Evolutionary conservation across 37 sponge, comb jelly and placozoan species (phyloP).

Genomic region (Chondrilla cf. caribensis): DNA sequence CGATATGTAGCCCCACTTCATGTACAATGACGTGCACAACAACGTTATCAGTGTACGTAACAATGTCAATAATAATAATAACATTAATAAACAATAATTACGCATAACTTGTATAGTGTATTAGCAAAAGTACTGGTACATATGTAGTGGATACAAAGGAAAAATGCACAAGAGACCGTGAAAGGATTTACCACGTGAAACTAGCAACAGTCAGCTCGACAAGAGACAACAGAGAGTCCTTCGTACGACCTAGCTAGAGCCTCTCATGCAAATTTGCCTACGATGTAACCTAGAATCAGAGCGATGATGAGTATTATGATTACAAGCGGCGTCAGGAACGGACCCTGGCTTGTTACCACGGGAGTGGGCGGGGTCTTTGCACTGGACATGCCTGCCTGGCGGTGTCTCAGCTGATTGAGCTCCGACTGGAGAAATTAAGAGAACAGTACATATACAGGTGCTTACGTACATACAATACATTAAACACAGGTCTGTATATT

Average conservation of each 20-base stretch:
- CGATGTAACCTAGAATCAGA: constrained; percentile 65
- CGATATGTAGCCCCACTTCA: too few species aligned
- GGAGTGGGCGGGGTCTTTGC: constrained; percentile 11
- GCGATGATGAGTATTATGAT: constrained; percentile 66
- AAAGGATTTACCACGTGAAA: too few species aligned
- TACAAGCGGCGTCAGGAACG: constrained; percentile 22
- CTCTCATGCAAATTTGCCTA: constrained; percentile 28
- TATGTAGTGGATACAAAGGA: too few species aligned
- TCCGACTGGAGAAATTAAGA: constrained; percentile 42
- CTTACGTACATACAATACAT: too few species aligned
- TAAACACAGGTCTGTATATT: too few species aligned
- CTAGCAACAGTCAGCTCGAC: too few species aligned
- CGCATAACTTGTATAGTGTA: too few species aligned
- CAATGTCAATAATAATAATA: constrained; percentile 1
- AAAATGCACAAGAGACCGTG: too few species aligned
- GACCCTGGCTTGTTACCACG: background rate
- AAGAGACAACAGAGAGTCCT: too few species aligned
- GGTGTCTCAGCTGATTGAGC: constrained; percentile 44
- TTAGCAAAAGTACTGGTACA: too few species aligned
- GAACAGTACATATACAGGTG: too few species aligned
- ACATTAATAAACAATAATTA: background rate
- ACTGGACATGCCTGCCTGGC: constrained; percentile 10
- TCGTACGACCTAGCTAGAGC: too few species aligned
- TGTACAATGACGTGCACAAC: background rate
- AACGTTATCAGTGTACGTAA: background rate